A percentile compares a stretch with the other conserved stretches of the same genome.
These are phyloP conservation scores for Hemicordylus capensis DNA, from an alignment of 2,113 vertebrate genomes.

Conservation along the genomic window DNA sequence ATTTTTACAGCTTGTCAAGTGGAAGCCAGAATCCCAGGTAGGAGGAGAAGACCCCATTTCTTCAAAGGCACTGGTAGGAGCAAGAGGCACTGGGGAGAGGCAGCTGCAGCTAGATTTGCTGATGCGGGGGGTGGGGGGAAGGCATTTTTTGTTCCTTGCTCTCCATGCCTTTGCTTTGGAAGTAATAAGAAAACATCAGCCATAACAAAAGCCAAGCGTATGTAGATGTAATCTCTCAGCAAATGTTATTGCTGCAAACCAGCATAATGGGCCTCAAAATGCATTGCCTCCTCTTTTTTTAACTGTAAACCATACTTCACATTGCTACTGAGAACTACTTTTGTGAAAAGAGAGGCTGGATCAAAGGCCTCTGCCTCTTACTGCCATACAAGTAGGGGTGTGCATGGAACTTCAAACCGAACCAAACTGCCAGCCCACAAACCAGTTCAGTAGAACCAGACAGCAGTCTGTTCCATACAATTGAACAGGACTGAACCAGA, in stretches of 20 bases:
- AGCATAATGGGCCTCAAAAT: background rate
- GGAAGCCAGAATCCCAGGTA: background rate
- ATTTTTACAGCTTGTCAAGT: background rate
- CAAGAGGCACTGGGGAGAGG: background rate
- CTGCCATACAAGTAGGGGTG: background rate
- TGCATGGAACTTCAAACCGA: too few species aligned
- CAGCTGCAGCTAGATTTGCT: background rate
- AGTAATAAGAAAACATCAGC: background rate
- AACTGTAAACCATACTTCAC: background rate
- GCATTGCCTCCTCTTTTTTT: background rate
- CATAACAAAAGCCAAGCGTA: background rate
- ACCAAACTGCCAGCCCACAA: too few species aligned
- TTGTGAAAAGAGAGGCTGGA: background rate
- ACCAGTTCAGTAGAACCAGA: too few species aligned
- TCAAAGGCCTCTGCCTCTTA: background rate
- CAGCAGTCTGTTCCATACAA: too few species aligned
- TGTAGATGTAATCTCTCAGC: background rate
- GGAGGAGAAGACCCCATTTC: conserved; percentile 16
- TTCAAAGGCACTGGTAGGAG: background rate
- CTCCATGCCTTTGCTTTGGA: background rate
- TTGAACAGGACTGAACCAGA: too few species aligned
- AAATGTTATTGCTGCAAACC: background rate
- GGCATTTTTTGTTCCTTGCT: background rate
- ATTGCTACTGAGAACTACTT: background rate
- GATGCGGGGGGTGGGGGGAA: conserved; percentile 22